Conservation (phyloP, 2,797 vertebrate species). For the Sebastes oblongus region DNA sequence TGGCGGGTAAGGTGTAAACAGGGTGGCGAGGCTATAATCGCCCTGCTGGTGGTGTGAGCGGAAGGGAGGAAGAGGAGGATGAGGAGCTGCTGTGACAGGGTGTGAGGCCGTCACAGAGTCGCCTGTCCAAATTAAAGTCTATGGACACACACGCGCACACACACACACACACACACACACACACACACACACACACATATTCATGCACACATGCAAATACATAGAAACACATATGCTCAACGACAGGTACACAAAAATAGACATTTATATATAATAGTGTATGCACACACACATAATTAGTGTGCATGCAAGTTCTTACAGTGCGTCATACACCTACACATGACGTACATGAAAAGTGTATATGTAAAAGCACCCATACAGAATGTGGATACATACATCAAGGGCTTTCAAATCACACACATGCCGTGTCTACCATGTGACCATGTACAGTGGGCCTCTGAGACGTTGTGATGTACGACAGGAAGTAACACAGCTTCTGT, state of each 20-base stretch:
- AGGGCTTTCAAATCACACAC: neutral
- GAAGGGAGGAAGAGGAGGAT: constrained; percentile 44
- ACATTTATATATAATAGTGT: neutral
- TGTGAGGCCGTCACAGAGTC: constrained; percentile 64
- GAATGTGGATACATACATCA: neutral
- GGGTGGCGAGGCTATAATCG: constrained; percentile 74
- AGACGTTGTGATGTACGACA: constrained; percentile 23
- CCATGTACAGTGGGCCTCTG: constrained; percentile 6
- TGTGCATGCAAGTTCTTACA: neutral
- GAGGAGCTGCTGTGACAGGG: constrained; percentile 67
- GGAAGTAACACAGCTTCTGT: constrained; percentile 35
- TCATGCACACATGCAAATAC: neutral
- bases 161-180: neutral
- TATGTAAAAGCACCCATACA: neutral
- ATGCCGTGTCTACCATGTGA: neutral
- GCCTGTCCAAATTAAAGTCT: constrained; percentile 22
- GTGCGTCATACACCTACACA: neutral
- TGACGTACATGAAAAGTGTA: neutral
- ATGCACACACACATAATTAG: neutral
- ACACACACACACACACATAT: neutral
- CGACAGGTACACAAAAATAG: neutral
- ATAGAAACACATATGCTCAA: neutral
- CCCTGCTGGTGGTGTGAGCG: constrained; percentile 65
- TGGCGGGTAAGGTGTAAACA: constrained; percentile 83
- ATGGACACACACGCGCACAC: neutral